Evolutionary conservation across 2,113 vertebrate species (phyloP).

Genomic region (Lonchura striata): DNA sequence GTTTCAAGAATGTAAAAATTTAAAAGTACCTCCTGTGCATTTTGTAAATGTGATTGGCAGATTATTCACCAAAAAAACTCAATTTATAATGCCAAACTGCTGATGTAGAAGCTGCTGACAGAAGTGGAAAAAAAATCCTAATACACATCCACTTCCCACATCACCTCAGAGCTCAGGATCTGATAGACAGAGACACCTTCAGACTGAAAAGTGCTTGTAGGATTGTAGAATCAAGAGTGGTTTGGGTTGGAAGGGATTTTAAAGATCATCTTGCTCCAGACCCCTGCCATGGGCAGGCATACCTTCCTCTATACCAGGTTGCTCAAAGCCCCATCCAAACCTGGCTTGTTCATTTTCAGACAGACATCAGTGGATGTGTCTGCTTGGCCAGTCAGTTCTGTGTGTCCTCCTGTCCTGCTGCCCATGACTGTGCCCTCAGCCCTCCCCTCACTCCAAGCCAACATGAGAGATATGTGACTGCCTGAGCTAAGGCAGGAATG

Average conservation of each 20-base stretch:
- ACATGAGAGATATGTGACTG: accelerated
- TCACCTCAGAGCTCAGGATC: not conserved
- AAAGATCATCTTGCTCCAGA: not conserved
- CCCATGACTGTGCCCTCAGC: not conserved
- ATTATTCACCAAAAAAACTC: not conserved
- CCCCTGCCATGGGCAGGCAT: not conserved
- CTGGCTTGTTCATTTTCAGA: not conserved
- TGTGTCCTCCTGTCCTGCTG: accelerated
- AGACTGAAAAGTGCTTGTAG: not conserved
- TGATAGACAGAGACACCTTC: not conserved
- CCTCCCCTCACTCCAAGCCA: not conserved
- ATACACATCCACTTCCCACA: not conserved
- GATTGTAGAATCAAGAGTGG: not conserved
- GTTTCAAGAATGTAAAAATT: not conserved
- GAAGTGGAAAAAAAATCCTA: not conserved
- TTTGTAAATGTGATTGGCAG: not conserved
- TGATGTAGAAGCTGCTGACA: not conserved
- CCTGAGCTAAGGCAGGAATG: accelerated
- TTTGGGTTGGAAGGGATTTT: not conserved
- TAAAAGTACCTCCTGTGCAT: not conserved
- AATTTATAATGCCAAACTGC: not conserved
- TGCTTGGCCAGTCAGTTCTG: not conserved
- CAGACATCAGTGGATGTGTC: not conserved
- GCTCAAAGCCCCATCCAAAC: not conserved
- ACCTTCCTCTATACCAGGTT: not conserved